phyloP scores from a whole-genome alignment of 2,113 vertebrate genomes.

The Orthonyx spaldingii region DNA sequence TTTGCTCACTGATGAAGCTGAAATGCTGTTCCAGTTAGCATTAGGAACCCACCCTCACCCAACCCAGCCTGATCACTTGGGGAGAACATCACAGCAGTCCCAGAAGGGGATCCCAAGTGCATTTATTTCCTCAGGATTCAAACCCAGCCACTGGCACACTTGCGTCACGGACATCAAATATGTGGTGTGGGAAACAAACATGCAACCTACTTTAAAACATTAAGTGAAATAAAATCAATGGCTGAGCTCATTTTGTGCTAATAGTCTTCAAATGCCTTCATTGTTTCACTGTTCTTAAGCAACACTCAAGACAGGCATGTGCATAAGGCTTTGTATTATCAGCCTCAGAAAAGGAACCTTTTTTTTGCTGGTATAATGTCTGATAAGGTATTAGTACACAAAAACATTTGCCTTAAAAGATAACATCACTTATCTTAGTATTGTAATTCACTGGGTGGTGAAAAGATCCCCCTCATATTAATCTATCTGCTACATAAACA shows the following conservation, averaged over 20 bases:
- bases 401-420: neutral
- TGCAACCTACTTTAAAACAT: conserved; percentile 39
- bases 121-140: neutral
- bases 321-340: neutral
- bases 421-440: neutral
- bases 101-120: neutral
- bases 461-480: neutral
- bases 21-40: neutral
- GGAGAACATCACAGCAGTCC: neutral
- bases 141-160: neutral
- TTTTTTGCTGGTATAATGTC: neutral
- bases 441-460: neutral
- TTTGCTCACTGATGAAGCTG: neutral
- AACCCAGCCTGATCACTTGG: neutral
- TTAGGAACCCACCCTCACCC: neutral
- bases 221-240: conserved; percentile 66
- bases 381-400: neutral
- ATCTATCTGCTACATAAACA: neutral
- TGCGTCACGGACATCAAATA: neutral
- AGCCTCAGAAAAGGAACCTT: neutral
- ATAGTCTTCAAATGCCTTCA: conserved; percentile 44
- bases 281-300: conserved; percentile 37
- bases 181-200: neutral
- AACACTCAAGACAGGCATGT: neutral
- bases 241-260: conserved; percentile 39